Conservation (phyloP, 2,888 invertebrate species). For the Cerastis rubricosa region DNA sequence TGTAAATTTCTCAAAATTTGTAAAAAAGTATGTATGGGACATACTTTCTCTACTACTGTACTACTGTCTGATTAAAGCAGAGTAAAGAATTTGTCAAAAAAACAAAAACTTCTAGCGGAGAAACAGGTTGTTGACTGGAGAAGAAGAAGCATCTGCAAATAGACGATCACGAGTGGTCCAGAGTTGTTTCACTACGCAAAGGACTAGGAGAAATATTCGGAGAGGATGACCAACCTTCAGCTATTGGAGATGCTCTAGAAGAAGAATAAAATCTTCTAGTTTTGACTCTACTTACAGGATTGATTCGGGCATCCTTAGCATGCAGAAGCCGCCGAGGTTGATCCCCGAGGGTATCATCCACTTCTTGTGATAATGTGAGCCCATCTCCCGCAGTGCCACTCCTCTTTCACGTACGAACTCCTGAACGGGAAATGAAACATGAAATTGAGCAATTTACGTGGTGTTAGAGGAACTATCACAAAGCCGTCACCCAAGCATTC, state of each 20-base stretch:
- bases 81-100: neutral
- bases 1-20: neutral
- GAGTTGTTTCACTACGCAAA: neutral
- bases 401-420: conserved; percentile 62
- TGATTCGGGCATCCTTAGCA: conserved; percentile 78
- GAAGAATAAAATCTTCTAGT: neutral
- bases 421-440: conserved; percentile 21
- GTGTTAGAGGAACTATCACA: neutral
- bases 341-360: conserved; percentile 81
- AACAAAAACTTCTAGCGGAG: neutral
- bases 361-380: conserved; percentile 53
- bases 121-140: neutral
- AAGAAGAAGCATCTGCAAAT: neutral
- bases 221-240: neutral
- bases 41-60: no score
- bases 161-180: neutral
- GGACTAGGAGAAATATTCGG: neutral
- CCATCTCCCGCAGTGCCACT: conserved; percentile 71
- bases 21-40: neutral
- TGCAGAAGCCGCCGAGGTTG: conserved; percentile 80
- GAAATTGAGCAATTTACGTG: neutral
- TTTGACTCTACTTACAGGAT: conserved; percentile 74
- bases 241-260: neutral
- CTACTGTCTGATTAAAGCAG: no score
- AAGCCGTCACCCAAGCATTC: neutral